Conservation (phyloP, 2,888 invertebrate genomes). For the Rotaria macrura region DNA sequence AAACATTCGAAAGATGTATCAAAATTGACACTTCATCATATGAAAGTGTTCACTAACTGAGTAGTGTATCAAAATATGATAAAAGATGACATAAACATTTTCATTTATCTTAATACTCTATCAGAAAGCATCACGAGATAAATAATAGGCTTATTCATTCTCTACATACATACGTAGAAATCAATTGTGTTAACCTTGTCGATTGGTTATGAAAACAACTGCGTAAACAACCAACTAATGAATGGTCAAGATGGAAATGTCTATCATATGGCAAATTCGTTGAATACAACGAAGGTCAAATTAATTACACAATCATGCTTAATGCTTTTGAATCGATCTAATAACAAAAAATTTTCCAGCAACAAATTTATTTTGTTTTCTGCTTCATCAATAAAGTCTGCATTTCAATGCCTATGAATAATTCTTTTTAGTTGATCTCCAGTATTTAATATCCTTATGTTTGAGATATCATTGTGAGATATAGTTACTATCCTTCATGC, state of each 20-base stretch:
- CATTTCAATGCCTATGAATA: background rate
- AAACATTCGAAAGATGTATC: no score
- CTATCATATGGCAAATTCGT: background rate
- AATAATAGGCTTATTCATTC: background rate
- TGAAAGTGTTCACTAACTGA: no score
- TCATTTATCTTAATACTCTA: background rate
- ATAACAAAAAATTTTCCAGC: background rate
- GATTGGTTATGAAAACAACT: background rate
- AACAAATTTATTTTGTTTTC: background rate
- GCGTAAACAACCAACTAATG: background rate
- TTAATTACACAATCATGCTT: background rate
- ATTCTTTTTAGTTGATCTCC: background rate
- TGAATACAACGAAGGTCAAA: background rate
- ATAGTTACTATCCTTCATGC: background rate
- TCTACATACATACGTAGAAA: background rate
- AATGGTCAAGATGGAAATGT: background rate
- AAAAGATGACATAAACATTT: background rate
- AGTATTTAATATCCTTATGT: background rate
- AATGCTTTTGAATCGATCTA: background rate
- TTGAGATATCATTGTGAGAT: background rate
- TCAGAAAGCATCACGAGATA: no score
- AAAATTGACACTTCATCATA: no score
- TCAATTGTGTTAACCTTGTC: background rate
- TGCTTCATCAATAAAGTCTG: background rate
- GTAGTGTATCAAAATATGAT: no score